Conservation (phyloP, 2,888 invertebrate species). For the Aleiodes testaceus region DNA sequence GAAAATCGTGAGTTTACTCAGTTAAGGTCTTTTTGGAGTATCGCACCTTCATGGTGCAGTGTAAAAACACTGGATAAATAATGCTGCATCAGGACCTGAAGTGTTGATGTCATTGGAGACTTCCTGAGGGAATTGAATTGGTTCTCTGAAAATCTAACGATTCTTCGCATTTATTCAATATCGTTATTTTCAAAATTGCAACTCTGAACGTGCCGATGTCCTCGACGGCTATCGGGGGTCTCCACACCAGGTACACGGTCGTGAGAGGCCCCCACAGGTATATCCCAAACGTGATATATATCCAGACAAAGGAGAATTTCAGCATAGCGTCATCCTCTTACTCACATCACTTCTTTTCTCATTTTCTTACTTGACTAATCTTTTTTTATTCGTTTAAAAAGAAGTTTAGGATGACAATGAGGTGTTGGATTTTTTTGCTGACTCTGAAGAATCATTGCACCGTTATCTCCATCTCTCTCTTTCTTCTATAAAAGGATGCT, state of each 20-base stretch:
- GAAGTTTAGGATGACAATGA: not conserved
- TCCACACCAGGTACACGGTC: constrained; percentile 36
- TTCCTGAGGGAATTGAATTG: no score
- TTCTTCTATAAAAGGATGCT: no score
- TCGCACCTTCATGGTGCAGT: no score
- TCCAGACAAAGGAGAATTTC: constrained; percentile 48
- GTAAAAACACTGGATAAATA: no score
- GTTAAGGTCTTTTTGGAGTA: no score
- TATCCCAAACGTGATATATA: constrained; percentile 36
- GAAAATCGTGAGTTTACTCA: no score
- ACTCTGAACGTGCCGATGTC: constrained; percentile 24
- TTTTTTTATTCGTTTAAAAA: not conserved
- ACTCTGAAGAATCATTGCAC: constrained; percentile 10
- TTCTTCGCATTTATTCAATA: not conserved
- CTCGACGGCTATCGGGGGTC: constrained; percentile 34
- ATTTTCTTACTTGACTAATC: not conserved
- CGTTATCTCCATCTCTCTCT: not conserved
- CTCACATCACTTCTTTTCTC: constrained; percentile 50
- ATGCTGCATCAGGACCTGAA: no score
- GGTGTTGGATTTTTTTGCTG: constrained; percentile 12
- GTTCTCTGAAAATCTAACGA: no score
- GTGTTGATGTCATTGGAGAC: no score
- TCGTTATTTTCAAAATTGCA: constrained; percentile 20
- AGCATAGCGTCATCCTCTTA: constrained; percentile 51
- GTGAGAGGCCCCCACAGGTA: constrained; percentile 32